Conservation (phyloP, 1,140 invertebrate genomes). For the Brachionus calyciflorus region DNA sequence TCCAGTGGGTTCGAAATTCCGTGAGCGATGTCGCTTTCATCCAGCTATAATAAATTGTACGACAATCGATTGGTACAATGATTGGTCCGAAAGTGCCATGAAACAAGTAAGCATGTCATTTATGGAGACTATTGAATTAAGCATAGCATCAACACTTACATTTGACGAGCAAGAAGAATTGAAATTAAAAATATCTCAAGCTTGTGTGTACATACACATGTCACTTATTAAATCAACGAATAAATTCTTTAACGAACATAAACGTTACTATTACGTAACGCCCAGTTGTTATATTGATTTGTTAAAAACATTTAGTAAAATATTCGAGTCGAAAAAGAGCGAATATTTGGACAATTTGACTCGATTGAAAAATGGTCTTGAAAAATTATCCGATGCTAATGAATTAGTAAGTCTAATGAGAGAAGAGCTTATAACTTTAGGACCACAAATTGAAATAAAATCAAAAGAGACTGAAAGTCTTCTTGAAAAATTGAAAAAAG, state of each 20-base stretch:
- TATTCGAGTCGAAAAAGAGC: constrained; percentile 55
- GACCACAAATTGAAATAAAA: constrained; percentile 58
- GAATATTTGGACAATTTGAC: constrained; percentile 52
- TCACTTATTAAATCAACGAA: constrained; percentile 70
- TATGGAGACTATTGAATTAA: constrained; percentile 12
- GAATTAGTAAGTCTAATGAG: constrained; percentile 57
- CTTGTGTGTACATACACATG: constrained; percentile 68
- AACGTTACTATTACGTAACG: constrained; percentile 77
- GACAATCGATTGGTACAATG: constrained; percentile 81
- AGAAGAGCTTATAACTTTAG: constrained; percentile 55
- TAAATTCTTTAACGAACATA: constrained; percentile 73
- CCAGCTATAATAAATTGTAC: constrained; percentile 78
- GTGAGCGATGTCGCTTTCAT: constrained; percentile 76
- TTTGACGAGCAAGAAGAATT: constrained; percentile 50
- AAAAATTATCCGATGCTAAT: constrained; percentile 57
- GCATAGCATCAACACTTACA: neutral
- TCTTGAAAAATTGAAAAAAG: constrained; percentile 54
- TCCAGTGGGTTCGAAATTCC: constrained; percentile 72
- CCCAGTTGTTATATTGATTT: constrained; percentile 81
- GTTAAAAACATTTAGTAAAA: constrained; percentile 69
- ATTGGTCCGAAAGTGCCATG: constrained; percentile 75
- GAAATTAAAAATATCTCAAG: constrained; percentile 53
- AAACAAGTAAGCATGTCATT: constrained; percentile 35
- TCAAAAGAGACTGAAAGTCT: constrained; percentile 49
- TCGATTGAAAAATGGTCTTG: constrained; percentile 55